phyloP scores from a whole-genome alignment of 2,113 vertebrate genomes.

The Lota lota region DNA sequence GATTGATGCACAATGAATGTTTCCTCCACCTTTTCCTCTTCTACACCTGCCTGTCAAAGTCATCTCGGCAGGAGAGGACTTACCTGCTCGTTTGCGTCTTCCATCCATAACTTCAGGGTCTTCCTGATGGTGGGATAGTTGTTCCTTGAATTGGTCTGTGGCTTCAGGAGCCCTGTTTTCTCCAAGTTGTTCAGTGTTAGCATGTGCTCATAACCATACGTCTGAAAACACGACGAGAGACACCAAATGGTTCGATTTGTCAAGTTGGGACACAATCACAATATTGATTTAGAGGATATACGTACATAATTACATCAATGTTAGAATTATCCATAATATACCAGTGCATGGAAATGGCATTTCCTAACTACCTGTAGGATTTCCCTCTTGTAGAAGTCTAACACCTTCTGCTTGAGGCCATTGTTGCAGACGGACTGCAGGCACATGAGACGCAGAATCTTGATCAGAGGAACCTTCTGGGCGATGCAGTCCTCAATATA shows the following conservation, averaged over 20 bases:
- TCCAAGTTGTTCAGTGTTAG: slow-evolving; percentile 92
- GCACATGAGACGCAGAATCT: slow-evolving; percentile 88
- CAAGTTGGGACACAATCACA: too few species aligned
- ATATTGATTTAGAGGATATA: too few species aligned
- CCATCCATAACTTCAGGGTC: slow-evolving; percentile 96
- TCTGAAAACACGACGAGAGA: slow-evolving; percentile 65
- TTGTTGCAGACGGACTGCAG: slow-evolving; percentile 96
- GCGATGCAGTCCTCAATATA: slow-evolving; percentile 94
- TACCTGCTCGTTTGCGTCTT: slow-evolving; percentile 95
- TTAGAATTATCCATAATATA: too few species aligned
- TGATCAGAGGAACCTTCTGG: slow-evolving; percentile 90
- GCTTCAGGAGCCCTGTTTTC: slow-evolving; percentile 87
- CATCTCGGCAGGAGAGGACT: background rate
- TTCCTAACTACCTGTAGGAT: slow-evolving; percentile 84
- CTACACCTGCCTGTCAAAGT: background rate
- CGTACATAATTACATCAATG: too few species aligned
- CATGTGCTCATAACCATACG: slow-evolving; percentile 93
- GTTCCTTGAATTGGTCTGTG: slow-evolving; percentile 83
- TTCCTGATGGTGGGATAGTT: slow-evolving; percentile 96
- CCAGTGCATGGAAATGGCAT: background rate
- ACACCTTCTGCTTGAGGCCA: slow-evolving; percentile 92
- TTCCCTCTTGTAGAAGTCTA: slow-evolving; percentile 93
- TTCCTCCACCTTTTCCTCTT: background rate
- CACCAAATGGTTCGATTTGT: too few species aligned
- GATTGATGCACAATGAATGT: too few species aligned